phyloP scores from a whole-genome alignment of 2,888 invertebrate genomes.

The Callimorpha dominula region DNA sequence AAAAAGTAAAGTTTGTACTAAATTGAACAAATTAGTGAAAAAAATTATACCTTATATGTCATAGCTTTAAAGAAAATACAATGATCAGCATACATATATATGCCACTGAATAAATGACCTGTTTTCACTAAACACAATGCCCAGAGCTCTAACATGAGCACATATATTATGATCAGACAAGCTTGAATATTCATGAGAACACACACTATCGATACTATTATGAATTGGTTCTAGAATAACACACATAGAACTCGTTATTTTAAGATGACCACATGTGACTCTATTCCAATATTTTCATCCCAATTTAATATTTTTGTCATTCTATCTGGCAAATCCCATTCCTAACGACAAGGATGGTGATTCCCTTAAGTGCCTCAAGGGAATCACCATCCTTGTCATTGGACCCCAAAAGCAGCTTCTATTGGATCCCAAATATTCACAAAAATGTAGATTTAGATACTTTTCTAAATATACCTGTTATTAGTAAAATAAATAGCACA shows the following conservation, averaged over 20 bases:
- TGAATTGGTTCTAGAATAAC: slow-evolving; percentile 25
- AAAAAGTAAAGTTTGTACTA: neutral
- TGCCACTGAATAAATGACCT: slow-evolving; percentile 35
- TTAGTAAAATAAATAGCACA: too few relatives aligned
- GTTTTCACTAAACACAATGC: slow-evolving; percentile 36
- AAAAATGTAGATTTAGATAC: slow-evolving; percentile 2
- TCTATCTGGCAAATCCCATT: neutral
- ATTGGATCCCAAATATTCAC: neutral
- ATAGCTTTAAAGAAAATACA: slow-evolving; percentile 32
- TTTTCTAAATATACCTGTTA: neutral
- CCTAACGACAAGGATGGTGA: neutral
- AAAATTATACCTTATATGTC: too few relatives aligned
- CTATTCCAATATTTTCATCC: neutral
- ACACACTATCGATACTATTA: slow-evolving; percentile 34
- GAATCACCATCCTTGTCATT: neutral
- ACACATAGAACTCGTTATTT: neutral
- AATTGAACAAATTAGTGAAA: neutral
- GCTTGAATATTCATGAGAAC: slow-evolving; percentile 48
- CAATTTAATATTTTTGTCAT: neutral
- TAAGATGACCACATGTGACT: neutral
- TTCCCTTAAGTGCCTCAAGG: neutral
- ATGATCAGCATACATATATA: slow-evolving; percentile 34
- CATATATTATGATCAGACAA: slow-evolving; percentile 38
- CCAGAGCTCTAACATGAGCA: slow-evolving; percentile 33
- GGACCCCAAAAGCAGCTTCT: neutral